phyloP scores from a whole-genome alignment of 2,888 invertebrate genomes.

The Piscicola geometra region DNA sequence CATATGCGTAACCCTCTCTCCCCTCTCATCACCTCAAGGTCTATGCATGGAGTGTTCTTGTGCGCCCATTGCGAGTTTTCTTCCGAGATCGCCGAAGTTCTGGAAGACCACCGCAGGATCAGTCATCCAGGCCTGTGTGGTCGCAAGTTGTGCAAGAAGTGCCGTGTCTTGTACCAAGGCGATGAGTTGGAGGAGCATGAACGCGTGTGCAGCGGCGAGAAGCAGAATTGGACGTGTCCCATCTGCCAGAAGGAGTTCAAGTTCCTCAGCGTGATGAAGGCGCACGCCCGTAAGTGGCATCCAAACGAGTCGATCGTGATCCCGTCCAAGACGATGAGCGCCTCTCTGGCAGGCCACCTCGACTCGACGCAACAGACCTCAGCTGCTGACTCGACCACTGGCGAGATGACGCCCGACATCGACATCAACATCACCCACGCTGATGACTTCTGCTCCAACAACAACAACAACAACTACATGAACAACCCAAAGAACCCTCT shows the following conservation, averaged over 20 bases:
- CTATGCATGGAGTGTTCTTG: constrained; percentile 44
- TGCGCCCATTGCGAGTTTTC: constrained; percentile 50
- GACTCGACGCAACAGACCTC: constrained; percentile 19
- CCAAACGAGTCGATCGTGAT: constrained; percentile 23
- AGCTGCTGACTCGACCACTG: constrained; percentile 35
- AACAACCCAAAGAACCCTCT: not conserved
- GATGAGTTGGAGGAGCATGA: constrained; percentile 49
- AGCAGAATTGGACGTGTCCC: constrained; percentile 49
- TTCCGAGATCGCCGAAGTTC: constrained; percentile 46
- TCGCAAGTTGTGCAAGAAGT: constrained; percentile 51
- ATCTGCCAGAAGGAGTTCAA: constrained; percentile 52
- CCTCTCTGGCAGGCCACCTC: constrained; percentile 13
- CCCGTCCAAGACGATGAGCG: constrained; percentile 21
- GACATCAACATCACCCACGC: constrained; percentile 11
- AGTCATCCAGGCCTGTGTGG: constrained; percentile 51
- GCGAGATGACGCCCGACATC: constrained; percentile 32
- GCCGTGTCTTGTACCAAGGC: constrained; percentile 45
- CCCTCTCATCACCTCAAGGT: constrained; percentile 23
- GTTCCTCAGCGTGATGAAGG: constrained; percentile 51
- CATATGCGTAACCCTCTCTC: not conserved
- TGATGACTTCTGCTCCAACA: constrained; percentile 21
- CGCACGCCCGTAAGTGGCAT: constrained; percentile 44
- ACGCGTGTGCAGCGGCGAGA: constrained; percentile 49
- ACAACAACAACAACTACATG: constrained; percentile 8
- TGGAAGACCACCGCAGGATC: constrained; percentile 48